Percentiles rank a stretch among this genome's conserved stretches.
Evolutionary conservation across 1,140 invertebrate species (phyloP).

Genomic region (Coptotermes formosanus): DNA sequence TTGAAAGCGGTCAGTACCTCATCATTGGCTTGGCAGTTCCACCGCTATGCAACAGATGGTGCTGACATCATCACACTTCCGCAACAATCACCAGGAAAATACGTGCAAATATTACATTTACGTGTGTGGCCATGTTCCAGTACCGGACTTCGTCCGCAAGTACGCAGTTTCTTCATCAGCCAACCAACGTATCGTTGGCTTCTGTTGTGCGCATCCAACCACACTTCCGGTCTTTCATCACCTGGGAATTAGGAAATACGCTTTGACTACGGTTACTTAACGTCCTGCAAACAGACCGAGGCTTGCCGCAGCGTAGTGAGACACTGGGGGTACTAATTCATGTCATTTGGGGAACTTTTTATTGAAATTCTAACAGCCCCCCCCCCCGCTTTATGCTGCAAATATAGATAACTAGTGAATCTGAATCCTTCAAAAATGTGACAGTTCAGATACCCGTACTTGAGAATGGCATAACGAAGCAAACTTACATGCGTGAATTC

Average conservation of each 20-base stretch:
- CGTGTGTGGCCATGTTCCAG: not conserved
- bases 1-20: constrained; percentile 10
- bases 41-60: not conserved
- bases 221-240: not conserved
- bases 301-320: too few species aligned
- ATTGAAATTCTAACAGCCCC: too few species aligned
- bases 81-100: not conserved
- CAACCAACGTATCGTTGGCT: not conserved
- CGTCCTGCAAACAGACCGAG: not conserved
- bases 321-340: too few species aligned
- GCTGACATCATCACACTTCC: not conserved
- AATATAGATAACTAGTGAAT: too few species aligned
- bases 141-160: not conserved
- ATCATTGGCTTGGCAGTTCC: not conserved
- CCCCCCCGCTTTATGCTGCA: too few species aligned
- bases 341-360: too few species aligned
- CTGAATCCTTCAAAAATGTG: too few species aligned
- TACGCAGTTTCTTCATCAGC: not conserved
- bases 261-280: not conserved
- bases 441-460: too few species aligned
- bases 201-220: not conserved
- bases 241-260: constrained; percentile 5
- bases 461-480: too few species aligned
- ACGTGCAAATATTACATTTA: not conserved
- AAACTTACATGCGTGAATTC: too few species aligned